phyloP scores from a whole-genome alignment of 2,888 invertebrate species.

The Andricus quercusramuli region DNA sequence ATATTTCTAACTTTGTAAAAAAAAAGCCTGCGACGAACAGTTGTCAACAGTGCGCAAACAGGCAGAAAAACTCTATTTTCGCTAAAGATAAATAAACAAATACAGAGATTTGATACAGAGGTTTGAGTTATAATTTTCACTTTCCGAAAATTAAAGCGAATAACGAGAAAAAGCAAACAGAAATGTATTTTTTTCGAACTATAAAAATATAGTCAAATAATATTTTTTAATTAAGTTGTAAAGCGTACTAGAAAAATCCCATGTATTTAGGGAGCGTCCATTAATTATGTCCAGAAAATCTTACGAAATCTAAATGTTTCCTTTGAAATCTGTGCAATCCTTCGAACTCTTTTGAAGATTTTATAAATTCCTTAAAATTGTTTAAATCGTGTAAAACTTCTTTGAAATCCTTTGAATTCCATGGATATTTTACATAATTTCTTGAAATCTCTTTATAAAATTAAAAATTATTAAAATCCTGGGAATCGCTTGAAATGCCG shows the following conservation, averaged over 20 bases:
- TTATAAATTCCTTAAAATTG: no score
- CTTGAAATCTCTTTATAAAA: no score
- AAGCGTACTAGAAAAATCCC: conserved; percentile 39
- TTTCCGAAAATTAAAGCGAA: conserved; percentile 14
- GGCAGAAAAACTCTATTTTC: conserved; percentile 63
- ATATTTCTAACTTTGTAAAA: not conserved
- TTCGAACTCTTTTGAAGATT: no score
- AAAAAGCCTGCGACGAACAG: conserved; percentile 24
- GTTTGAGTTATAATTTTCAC: conserved; percentile 42
- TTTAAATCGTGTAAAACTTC: no score
- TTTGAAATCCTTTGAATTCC: no score
- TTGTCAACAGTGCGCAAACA: not conserved
- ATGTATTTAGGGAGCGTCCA: not conserved
- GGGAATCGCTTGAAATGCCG: no score
- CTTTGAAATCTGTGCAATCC: no score
- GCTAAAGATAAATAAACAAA: conserved; percentile 52
- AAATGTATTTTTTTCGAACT: conserved; percentile 67
- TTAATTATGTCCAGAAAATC: no score
- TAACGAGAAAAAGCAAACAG: conserved; percentile 49
- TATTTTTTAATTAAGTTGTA: conserved; percentile 67
- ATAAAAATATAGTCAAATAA: conserved; percentile 54
- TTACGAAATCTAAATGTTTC: no score
- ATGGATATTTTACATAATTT: no score
- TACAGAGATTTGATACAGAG: conserved; percentile 59
- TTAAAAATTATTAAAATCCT: no score